Base-by-base conservation (phyloP, 64 coral and sea anemone genomes). In the Anthopleura sola region DNA sequence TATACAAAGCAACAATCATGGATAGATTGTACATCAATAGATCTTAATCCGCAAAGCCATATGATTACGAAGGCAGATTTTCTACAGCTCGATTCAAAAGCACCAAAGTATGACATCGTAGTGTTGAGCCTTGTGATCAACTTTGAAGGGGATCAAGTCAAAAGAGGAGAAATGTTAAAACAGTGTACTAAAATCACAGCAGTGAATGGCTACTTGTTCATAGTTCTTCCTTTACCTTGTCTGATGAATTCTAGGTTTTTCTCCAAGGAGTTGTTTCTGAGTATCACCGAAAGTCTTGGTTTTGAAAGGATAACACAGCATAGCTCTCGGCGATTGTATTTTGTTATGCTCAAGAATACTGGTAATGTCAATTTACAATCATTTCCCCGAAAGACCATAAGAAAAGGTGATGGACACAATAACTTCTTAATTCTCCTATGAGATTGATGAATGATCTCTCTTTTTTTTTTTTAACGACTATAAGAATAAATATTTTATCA, bases 1-100 rank as follows among this genome's bases (percentile, higher is more conserved):
- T 91, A 91, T 13, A 64, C 31, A 24, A 91, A 86, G 37, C 55
- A 86, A 33, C 0, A 6, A 14, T 60, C 82, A 46, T 91, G 89
- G 89, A 86, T 91, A 50, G 37, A 91, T 28, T 91, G 89, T 33
- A 91, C 89, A 51, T 26, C 89, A 64, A 91, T 91, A 33, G 89
- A 91, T 57, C 60, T 91, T 31, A 91, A 91, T 86, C 89, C 89
- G 2, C 89, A 86, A 81, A 86, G 34, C 38, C 49, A 50, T 29
- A 8, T 17, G n/a, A 78, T 91, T 28, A 53, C 69, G 23, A 69
- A 86, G 55, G 78, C 84, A 82, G 89, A 91, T 54, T 91, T 91
- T 14, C 49, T 91, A 8, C 77, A 75, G 29, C 37, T 91, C 4
- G 20, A 66, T 10, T 33, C 19, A 24, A 80, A 81, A 20, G 36